A percentile compares a stretch with the other conserved stretches of the same genome.
These are phyloP conservation scores for Apodemus sylvaticus DNA, from an alignment of 2,113 vertebrate genomes.

Conservation along the genomic window DNA sequence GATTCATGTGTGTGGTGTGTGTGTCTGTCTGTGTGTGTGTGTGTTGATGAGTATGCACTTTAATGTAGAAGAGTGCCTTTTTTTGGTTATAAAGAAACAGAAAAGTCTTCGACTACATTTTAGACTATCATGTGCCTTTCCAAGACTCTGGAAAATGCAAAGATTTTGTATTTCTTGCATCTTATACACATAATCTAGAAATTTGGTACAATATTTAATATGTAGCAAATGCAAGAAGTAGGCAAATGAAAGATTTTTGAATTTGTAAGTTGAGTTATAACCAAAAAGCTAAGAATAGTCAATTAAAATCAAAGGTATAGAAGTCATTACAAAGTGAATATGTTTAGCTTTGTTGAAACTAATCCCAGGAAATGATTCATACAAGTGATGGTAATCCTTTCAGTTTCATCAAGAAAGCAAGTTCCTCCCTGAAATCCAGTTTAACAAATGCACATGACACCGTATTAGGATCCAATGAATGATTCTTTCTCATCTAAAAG, in stretches of 20 bases:
- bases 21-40: neutral
- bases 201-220: neutral
- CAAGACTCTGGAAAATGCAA: neutral
- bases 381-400: neutral
- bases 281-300: constrained; percentile 6
- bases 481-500: neutral
- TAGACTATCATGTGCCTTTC: neutral
- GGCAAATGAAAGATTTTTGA: neutral
- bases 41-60: neutral
- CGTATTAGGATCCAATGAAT: neutral
- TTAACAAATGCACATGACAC: neutral
- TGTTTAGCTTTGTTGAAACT: neutral
- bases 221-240: neutral
- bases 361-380: constrained; percentile 40
- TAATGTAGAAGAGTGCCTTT: neutral
- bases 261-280: neutral
- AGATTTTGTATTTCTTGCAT: neutral
- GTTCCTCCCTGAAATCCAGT: neutral
- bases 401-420: constrained; percentile 9
- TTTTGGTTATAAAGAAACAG: neutral
- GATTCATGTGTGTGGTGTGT: neutral
- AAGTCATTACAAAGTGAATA: constrained; percentile 47
- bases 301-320: constrained; percentile 25
- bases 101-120: neutral
- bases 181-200: neutral